Evolutionary conservation across 2,113 vertebrate genomes (phyloP), one percentile per base, ranked within the genome.

Genomic region (Crypturellus undulatus): DNA sequence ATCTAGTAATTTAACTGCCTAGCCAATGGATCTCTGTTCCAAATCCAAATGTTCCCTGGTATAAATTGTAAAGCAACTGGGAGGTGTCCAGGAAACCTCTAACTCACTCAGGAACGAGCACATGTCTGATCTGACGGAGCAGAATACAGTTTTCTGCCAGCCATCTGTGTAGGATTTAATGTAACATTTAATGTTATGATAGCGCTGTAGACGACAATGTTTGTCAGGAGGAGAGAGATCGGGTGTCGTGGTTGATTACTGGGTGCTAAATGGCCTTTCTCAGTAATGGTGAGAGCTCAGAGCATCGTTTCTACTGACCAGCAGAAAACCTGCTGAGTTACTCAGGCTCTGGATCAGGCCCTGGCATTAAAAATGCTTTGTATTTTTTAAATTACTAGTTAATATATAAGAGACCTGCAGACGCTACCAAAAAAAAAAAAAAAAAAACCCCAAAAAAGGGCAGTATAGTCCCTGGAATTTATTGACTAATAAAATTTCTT

Each of bases 401-500:
- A 96, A 96, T 95, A 96, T 95, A 96, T 96, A 96, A 94, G 16
- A 18, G 77, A 10, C 42, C 47, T 84, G 85, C 77, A 96, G 83
- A 94, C 94, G 90, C 76, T 90, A 30, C 69, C 78, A 42, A 90
- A 86, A 95, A 92, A 65, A 65, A 67, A 42, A 67, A 70, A 51
- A 5, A 79, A 93, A 47, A 47, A 19, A 8, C 6, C 19, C 22
- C 10, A 10, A 49, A 36, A 7, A 79, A 94, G 96, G 91, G 92
- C 90, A 81, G 85, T 94, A 79, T 92, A 90, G 94, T 92, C 72
- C 83, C 83, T 79, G 77, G 83, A 77, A 96, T 96, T 96, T 97
- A 96, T 90, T 90, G 92, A 81, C 92, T 94, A 96, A 96, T 96
- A 95, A 96, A 97, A 92, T 54, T 58, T 88, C 51, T 40, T 95